Evolutionary conservation across 1,140 invertebrate species (phyloP).

Genomic region (Megalonaias nervosa): DNA sequence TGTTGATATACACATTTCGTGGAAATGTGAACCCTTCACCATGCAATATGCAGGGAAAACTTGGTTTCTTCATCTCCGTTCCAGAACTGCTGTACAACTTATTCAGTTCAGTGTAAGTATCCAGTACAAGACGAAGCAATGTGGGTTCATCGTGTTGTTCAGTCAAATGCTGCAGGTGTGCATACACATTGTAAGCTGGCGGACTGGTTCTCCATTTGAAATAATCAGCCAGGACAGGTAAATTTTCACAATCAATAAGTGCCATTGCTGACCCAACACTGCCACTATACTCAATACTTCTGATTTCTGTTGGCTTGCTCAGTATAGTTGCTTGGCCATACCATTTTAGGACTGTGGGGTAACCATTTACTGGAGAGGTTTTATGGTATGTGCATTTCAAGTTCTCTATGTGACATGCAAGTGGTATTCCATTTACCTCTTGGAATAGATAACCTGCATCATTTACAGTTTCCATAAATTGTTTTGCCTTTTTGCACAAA

Average conservation of each 20-base stretch:
- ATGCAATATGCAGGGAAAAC: neutral
- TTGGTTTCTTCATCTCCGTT: neutral
- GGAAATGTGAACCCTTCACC: constrained; percentile 3
- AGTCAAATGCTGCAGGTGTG: constrained; percentile 11
- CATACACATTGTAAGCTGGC: neutral
- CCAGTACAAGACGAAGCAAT: constrained; percentile 3
- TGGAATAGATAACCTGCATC: neutral
- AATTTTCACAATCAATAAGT: neutral
- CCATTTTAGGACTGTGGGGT: too few relatives aligned
- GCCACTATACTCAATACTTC: neutral
- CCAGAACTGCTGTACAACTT: neutral
- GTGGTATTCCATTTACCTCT: neutral
- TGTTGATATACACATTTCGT: neutral
- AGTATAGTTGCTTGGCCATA: too few relatives aligned
- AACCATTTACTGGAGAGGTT: neutral
- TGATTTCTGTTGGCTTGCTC: constrained; percentile 11
- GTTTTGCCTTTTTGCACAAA: neutral
- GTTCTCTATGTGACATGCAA: neutral
- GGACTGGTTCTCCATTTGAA: constrained; percentile 9
- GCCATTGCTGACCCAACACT: constrained; percentile 12
- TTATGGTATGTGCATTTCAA: neutral
- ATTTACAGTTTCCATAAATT: constrained; percentile 10
- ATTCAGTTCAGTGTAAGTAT: constrained; percentile 10
- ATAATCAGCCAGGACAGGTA: neutral
- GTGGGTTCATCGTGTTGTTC: neutral